These are phyloP conservation scores for Triplophysa rosa DNA, from an alignment of 2,113 vertebrate genomes.

Conservation along the genomic window DNA sequence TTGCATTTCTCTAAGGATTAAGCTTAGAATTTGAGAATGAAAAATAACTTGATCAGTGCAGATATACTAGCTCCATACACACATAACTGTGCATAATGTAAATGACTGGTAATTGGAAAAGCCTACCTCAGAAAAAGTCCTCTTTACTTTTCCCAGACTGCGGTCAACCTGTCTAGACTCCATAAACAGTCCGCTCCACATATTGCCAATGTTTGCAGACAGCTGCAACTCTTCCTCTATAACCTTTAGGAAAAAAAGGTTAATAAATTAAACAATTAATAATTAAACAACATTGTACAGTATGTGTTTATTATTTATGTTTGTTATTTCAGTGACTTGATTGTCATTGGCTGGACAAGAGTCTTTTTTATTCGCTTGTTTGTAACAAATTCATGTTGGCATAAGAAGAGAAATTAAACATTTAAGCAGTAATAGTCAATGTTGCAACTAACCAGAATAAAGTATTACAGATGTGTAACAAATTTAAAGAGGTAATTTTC, in stretches of 20 bases:
- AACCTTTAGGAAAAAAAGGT: conserved; percentile 67
- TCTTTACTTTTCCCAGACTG: conserved; percentile 81
- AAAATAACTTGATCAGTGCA: no score
- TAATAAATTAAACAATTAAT: no score
- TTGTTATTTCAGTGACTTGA: background rate
- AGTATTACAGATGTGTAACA: no score
- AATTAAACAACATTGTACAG: no score
- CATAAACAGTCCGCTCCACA: conserved; percentile 78
- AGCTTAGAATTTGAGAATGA: background rate
- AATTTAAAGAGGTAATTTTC: no score
- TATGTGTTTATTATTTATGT: no score
- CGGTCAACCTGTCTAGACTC: conserved; percentile 79
- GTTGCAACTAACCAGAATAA: no score
- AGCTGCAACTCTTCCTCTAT: conserved; percentile 74
- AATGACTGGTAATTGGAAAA: background rate
- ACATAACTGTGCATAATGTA: background rate
- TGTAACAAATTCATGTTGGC: no score
- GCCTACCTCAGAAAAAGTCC: conserved; percentile 82
- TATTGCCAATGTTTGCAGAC: conserved; percentile 65
- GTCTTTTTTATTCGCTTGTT: no score
- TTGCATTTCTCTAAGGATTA: background rate
- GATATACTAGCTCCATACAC: background rate
- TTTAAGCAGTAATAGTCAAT: no score
- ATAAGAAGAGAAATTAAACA: no score
- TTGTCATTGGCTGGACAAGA: background rate